A percentile compares a stretch with the other conserved stretches of the same genome.
Evolutionary conservation across 2,113 vertebrate genomes (phyloP).

Genomic region (Apodemus speciosus): DNA sequence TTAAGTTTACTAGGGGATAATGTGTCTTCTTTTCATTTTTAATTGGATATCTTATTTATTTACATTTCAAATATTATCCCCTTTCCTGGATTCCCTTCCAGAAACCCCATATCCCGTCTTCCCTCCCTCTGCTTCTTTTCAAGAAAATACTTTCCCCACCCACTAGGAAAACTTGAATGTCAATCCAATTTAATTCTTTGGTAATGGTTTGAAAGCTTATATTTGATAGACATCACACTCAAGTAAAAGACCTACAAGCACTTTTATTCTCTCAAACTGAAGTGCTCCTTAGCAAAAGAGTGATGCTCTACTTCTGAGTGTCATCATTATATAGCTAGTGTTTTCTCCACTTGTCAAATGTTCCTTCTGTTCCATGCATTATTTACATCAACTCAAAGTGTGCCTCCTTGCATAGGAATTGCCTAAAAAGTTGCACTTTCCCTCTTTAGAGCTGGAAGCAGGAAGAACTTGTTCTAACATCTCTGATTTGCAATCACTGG

Average conservation of each 20-base stretch:
- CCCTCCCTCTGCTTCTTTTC: background rate
- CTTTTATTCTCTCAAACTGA: background rate
- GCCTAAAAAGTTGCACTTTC: background rate
- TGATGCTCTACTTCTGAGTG: background rate
- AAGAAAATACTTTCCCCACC: background rate
- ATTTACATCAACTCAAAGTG: background rate
- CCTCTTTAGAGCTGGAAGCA: background rate
- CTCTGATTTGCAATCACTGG: background rate
- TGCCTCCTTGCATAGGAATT: rapidly evolving
- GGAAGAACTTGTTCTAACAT: background rate
- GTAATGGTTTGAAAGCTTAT: background rate
- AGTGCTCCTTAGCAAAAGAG: background rate
- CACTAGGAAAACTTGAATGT: background rate
- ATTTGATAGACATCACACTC: background rate
- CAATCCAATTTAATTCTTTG: background rate
- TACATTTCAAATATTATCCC: no score
- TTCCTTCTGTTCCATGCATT: background rate
- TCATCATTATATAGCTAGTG: background rate
- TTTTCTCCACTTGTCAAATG: background rate
- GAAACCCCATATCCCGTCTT: no score
- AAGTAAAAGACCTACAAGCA: background rate
- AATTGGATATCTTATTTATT: no score
- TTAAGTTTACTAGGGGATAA: background rate
- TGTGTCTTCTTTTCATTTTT: background rate
- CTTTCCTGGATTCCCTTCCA: no score